phyloP scores from a whole-genome alignment of 2,113 vertebrate genomes.

The Mola mola region DNA sequence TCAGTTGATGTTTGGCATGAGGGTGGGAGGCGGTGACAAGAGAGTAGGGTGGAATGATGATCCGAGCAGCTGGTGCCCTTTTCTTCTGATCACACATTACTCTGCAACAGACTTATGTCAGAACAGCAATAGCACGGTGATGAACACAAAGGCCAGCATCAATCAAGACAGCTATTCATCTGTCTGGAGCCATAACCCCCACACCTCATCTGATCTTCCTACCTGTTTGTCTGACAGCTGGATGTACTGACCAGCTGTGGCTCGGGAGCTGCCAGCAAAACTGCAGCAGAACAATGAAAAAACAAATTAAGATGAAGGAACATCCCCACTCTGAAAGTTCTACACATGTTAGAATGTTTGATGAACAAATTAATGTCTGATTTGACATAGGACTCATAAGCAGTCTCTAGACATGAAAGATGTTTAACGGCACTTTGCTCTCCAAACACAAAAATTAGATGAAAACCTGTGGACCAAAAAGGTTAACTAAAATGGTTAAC shows the following conservation, averaged over 20 bases:
- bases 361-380: too few species aligned
- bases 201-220: conserved; percentile 65
- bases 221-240: conserved; percentile 73
- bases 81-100: conserved; percentile 82
- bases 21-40: conserved; percentile 17
- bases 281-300: neutral
- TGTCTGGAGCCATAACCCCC: conserved; percentile 67
- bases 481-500: too few species aligned
- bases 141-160: conserved; percentile 78
- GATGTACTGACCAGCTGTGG: conserved; percentile 36
- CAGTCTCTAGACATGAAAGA: too few species aligned
- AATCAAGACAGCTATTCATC: conserved; percentile 77
- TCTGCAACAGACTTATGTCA: conserved; percentile 75
- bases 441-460: too few species aligned
- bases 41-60: conserved; percentile 69
- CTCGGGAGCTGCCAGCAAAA: conserved; percentile 43
- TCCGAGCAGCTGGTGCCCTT: conserved; percentile 77
- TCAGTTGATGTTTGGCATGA: conserved; percentile 31
- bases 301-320: conserved; percentile 39
- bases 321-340: conserved; percentile 1
- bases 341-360: too few species aligned
- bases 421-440: too few species aligned
- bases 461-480: too few species aligned
- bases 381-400: too few species aligned
- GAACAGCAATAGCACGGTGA: conserved; percentile 60